These are phyloP conservation scores for Nycteola revayana DNA, from an alignment of 2,888 invertebrate genomes.

Conservation along the genomic window DNA sequence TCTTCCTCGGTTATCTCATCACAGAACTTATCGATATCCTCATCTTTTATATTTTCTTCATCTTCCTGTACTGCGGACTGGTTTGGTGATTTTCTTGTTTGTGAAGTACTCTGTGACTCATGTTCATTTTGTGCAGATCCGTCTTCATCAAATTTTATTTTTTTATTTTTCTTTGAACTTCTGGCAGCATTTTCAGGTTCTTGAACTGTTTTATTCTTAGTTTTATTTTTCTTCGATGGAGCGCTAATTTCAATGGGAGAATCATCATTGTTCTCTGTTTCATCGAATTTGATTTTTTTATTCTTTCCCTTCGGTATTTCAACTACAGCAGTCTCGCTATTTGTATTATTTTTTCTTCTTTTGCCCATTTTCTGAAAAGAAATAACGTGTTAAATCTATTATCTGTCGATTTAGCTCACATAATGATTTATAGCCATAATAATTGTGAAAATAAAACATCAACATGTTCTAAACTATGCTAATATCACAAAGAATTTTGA, in stretches of 20 bases:
- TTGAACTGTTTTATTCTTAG: conserved; percentile 14
- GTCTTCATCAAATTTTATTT: conserved; percentile 37
- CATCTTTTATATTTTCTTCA: conserved; percentile 61
- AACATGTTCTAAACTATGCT: too few relatives aligned
- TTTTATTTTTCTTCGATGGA: conserved; percentile 12
- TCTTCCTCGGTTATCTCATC: conserved; percentile 66
- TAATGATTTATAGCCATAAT: too few relatives aligned
- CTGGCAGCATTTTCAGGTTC: conserved; percentile 1
- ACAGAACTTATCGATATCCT: conserved; percentile 72
- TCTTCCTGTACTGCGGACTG: conserved; percentile 35
- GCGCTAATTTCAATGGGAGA: conserved; percentile 4
- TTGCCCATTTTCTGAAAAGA: conserved; percentile 46
- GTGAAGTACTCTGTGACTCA: background rate
- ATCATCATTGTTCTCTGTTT: conserved; percentile 2
- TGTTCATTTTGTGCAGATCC: conserved; percentile 25
- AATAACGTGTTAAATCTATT: too few relatives aligned
- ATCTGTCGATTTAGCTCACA: too few relatives aligned
- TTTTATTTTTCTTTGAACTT: conserved; percentile 27
- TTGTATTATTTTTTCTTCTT: conserved; percentile 23
- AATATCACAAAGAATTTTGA: too few relatives aligned
- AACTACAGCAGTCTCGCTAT: too few relatives aligned
- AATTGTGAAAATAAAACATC: too few relatives aligned
- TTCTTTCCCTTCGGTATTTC: too few relatives aligned
- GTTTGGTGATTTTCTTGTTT: conserved; percentile 12
- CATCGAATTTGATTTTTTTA: conserved; percentile 13